These are phyloP conservation scores for Tarsius wallacei DNA, from an alignment of 2,797 vertebrate genomes.

Conservation along the genomic window DNA sequence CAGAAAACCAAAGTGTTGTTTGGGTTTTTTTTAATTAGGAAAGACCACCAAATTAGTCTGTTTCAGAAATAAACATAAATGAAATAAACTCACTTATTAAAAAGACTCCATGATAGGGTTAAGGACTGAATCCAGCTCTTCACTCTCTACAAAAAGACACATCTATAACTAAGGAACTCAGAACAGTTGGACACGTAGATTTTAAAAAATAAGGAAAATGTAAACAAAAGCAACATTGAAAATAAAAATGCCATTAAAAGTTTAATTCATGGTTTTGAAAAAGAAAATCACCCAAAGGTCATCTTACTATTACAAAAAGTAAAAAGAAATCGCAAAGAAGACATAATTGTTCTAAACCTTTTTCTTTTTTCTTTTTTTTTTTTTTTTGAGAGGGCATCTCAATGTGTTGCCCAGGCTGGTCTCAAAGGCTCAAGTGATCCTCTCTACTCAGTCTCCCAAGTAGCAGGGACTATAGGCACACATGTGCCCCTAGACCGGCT, in stretches of 20 bases:
- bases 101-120: not conserved
- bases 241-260: not conserved
- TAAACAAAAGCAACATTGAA: not conserved
- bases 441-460: not conserved
- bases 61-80: not conserved
- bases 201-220: not conserved
- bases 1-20: not conserved
- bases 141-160: not conserved
- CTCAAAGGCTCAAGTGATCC: not conserved
- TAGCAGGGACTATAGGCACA: not conserved
- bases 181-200: not conserved
- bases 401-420: not conserved
- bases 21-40: not conserved
- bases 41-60: not conserved
- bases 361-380: no score
- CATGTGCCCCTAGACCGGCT: not conserved
- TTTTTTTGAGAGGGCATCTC: not conserved
- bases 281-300: not conserved
- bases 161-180: not conserved
- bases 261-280: not conserved
- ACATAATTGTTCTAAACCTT: not conserved
- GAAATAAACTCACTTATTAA: not conserved
- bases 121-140: not conserved
- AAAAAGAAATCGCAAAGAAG: not conserved
- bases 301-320: not conserved